phyloP scores from a whole-genome alignment of 2,888 invertebrate species.

The Melanophora roralis region DNA sequence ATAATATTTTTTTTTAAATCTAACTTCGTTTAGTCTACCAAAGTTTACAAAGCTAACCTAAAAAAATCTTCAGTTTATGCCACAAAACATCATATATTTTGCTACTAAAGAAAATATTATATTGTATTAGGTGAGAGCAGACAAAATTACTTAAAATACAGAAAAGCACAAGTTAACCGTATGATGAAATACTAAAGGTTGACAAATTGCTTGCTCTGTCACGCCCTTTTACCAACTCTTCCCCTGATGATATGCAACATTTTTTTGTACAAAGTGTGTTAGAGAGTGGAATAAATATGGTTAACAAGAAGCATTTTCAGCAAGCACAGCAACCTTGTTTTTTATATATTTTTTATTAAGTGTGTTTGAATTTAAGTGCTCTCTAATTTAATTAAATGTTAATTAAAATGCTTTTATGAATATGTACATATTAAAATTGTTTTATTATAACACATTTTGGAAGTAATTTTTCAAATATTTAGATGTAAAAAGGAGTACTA shows the following conservation, averaged over 20 bases:
- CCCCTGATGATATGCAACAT: background rate
- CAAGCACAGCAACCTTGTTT: too few relatives aligned
- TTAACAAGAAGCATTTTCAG: background rate
- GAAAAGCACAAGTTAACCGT: too few relatives aligned
- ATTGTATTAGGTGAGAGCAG: too few relatives aligned
- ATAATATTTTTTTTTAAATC: too few relatives aligned
- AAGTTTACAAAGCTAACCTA: too few relatives aligned
- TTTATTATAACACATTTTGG: conserved; percentile 21
- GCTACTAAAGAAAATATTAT: too few relatives aligned
- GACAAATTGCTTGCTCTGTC: background rate
- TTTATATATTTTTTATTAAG: background rate
- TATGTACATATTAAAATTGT: conserved; percentile 66
- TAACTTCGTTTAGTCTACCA: too few relatives aligned
- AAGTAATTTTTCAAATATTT: background rate
- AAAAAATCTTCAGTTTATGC: too few relatives aligned
- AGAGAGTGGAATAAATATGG: background rate
- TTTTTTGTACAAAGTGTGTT: background rate
- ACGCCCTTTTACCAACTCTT: background rate
- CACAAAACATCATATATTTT: too few relatives aligned
- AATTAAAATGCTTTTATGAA: conserved; percentile 73
- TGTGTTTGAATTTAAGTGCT: conserved; percentile 18
- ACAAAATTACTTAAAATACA: too few relatives aligned
- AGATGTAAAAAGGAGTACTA: background rate
- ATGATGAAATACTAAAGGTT: too few relatives aligned
- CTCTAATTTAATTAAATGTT: conserved; percentile 71